Base-by-base conservation (phyloP, 2,797 vertebrate genomes). In the Synanceia verrucosa region DNA sequence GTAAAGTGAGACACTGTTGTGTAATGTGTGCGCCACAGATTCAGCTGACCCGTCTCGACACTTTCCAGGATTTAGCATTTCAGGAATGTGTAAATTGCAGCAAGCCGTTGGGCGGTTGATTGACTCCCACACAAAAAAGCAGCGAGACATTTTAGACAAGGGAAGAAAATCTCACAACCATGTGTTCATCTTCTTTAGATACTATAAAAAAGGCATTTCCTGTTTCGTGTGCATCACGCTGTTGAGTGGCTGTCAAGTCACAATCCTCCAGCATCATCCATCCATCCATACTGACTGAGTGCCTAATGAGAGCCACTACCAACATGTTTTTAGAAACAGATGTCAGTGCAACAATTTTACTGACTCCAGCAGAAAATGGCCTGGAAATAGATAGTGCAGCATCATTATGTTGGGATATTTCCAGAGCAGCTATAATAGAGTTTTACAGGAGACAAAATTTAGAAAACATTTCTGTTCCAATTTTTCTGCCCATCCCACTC, bases 31-130 rank as follows among this genome's bases (percentile, higher is more conserved):
- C 51, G n/a, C 19, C 44, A 18, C 8, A 19, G 53, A 76, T 81
- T 80, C 73, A 69, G 77, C 73, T 80, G 78, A 82, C 72, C 70
- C 24, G 9, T 31, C 67, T 61, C n/a, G 65, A 63, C 58, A 36
- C 77, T 69, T 73, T 60, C 52, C 21, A 59, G 52, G 21, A 81
- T 55, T 57, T 60, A 53, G 58, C 26, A 9, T 69, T 82, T 79
- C 46, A 67, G 57, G 19, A 65, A 41, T 58, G 68, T 69, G 59
- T 73, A 53, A 55, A 31, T 55, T 53, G 59, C 71, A 28, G 36
- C 43, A 24, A n/a, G 23, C 24, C 36, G 11, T 23, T 9, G 4
- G 19, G 19, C 6, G 46, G 5, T 26, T 52, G 34, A 55, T 28
- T 18, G 39, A 65, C 64, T 47, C 18, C 13, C 12, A n/a, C 44